Percentiles rank a stretch among this genome's conserved stretches.
These are phyloP conservation scores for Papilio polytes DNA, from an alignment of 1,140 invertebrate species.

Conservation along the genomic window DNA sequence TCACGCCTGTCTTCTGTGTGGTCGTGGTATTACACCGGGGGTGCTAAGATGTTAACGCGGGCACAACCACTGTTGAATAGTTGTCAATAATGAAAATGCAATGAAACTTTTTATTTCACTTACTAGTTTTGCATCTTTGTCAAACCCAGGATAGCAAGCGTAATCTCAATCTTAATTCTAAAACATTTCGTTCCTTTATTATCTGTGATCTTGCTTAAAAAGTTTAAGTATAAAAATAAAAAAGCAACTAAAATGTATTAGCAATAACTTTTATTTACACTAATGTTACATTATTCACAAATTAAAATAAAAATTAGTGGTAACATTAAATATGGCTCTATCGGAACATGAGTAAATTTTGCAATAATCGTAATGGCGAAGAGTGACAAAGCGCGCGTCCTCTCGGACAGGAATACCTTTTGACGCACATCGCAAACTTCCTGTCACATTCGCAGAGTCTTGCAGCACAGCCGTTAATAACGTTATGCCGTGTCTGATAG, in stretches of 20 bases:
- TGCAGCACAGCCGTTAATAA: conserved; percentile 88
- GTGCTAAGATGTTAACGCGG: too few species aligned
- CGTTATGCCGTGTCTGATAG: conserved; percentile 83
- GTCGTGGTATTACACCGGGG: too few species aligned
- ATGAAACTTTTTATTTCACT: too few species aligned
- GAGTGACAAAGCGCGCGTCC: conserved; percentile 88
- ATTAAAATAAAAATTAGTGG: neutral
- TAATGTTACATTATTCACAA: conserved; percentile 15
- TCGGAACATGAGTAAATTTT: conserved; percentile 87
- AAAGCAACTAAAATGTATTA: neutral
- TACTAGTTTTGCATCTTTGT: too few species aligned
- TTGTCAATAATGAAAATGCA: too few species aligned
- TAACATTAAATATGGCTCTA: conserved; percentile 30
- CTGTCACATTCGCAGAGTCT: conserved; percentile 94
- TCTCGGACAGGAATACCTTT: conserved; percentile 89
- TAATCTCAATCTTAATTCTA: too few species aligned
- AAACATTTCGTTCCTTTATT: too few species aligned
- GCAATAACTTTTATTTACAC: conserved; percentile 1
- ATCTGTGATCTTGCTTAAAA: too few species aligned
- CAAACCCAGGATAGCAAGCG: too few species aligned
- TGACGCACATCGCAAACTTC: conserved; percentile 91
- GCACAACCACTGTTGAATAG: too few species aligned
- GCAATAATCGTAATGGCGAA: conserved; percentile 88
- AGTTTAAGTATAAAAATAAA: neutral
- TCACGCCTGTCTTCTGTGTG: too few species aligned